Percentiles rank a stretch among this genome's conserved stretches.
phyloP scores from a whole-genome alignment of 30 jellyfish, hydroid and myxozoan species.

The Aurelia sp. region DNA sequence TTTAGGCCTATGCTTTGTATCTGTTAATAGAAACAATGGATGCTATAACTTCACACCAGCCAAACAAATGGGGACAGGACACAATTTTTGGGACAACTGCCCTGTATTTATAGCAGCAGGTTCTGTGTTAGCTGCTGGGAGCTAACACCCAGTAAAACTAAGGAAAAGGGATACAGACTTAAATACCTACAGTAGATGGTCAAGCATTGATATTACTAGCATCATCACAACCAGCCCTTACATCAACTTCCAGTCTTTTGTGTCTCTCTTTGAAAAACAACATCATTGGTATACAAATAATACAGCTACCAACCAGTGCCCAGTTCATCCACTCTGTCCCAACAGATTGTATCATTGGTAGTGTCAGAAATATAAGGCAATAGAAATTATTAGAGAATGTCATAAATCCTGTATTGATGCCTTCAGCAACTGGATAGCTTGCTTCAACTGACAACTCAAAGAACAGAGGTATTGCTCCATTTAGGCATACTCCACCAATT shows the following conservation, averaged over 20 bases:
- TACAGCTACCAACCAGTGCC: conserved; percentile 95
- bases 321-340: conserved; percentile 99
- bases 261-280: conserved; percentile 91
- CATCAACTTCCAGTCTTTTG: conserved; percentile 90
- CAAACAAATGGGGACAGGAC: too few species aligned
- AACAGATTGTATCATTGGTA: conserved; percentile 93
- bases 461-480: conserved; percentile 97
- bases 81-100: too few species aligned
- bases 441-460: conserved; percentile 98
- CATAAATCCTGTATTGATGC: conserved; percentile 98
- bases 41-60: too few species aligned
- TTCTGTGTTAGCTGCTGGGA: too few species aligned
- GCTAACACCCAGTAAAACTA: too few species aligned
- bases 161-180: too few species aligned
- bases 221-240: conserved; percentile 34
- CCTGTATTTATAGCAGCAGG: too few species aligned
- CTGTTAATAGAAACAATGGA: too few species aligned
- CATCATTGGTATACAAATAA: conserved; percentile 93
- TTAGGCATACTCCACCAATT: conserved; percentile 93
- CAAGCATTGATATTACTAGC: conserved; percentile 9
- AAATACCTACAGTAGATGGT: too few species aligned
- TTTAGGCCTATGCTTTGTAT: too few species aligned
- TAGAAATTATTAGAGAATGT: conserved; percentile 95
- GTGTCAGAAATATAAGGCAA: conserved; percentile 85
- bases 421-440: conserved; percentile 99